phyloP scores from a whole-genome alignment of 1,140 invertebrate genomes.

The Glossosoma conforme region DNA sequence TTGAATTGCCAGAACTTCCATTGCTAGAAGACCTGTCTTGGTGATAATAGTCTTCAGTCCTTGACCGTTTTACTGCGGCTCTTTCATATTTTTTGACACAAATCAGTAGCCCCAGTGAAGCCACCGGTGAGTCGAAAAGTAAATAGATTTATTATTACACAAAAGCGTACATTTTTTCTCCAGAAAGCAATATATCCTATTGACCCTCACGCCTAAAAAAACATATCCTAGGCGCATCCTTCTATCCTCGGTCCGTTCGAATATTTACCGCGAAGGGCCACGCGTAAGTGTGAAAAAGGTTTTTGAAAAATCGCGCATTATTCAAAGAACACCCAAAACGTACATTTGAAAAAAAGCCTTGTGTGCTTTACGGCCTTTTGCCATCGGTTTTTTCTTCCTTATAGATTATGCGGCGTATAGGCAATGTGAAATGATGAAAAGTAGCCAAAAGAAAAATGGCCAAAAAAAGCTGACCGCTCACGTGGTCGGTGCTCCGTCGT shows the following conservation, averaged over 20 bases:
- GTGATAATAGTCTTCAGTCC: no score
- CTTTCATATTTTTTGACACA: conserved; percentile 4
- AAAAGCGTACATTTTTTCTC: conserved; percentile 6
- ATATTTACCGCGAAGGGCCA: not conserved
- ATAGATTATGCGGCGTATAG: conserved; percentile 20
- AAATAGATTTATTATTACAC: conserved; percentile 22
- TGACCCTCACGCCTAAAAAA: conserved; percentile 14
- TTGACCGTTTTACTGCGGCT: no score
- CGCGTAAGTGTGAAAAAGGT: no score
- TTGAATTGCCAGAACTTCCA: no score
- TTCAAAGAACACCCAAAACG: no score
- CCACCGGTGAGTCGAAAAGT: conserved; percentile 5
- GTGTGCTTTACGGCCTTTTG: conserved; percentile 4
- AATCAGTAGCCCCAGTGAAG: not conserved
- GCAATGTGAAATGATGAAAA: conserved; percentile 22
- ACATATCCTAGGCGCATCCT: conserved; percentile 2
- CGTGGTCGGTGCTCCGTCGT: conserved; percentile 2
- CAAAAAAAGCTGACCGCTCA: conserved; percentile 23
- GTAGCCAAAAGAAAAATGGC: conserved; percentile 9
- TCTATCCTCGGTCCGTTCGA: conserved; percentile 4
- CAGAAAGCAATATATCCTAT: conserved; percentile 15
- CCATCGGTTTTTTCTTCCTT: not conserved
- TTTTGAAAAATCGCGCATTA: no score
- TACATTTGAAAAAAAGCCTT: no score
- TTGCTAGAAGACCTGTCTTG: no score